A percentile compares a stretch with the other conserved stretches of the same genome.
Conservation (phyloP, 2,888 invertebrate genomes). For the Eupithecia centaureata region DNA sequence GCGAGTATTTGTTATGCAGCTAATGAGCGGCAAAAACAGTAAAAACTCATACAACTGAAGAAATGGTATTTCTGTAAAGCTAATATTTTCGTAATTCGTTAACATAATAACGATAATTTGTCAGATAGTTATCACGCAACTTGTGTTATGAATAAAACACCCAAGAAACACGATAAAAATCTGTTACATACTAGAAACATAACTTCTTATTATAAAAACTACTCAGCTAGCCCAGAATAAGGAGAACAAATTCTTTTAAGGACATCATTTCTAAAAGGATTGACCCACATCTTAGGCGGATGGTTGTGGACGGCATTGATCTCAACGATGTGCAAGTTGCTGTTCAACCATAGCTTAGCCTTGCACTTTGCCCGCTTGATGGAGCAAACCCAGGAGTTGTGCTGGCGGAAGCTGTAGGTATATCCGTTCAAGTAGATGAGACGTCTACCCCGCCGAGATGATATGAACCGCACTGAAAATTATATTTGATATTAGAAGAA, state of each 20-base stretch:
- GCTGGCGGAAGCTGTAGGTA: slow-evolving; percentile 40
- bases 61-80: too few species aligned
- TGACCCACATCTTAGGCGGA: slow-evolving; percentile 17
- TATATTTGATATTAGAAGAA: background rate
- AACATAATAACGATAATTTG: too few species aligned
- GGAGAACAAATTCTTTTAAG: background rate
- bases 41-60: background rate
- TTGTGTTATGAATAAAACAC: too few species aligned
- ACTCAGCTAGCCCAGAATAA: background rate
- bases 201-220: background rate
- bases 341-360: slow-evolving; percentile 29
- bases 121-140: too few species aligned
- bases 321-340: slow-evolving; percentile 24
- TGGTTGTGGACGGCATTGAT: slow-evolving; percentile 26
- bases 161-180: too few species aligned
- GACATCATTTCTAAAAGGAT: background rate
- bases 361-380: slow-evolving; percentile 32
- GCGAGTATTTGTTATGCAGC: background rate
- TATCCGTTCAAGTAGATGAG: slow-evolving; percentile 45
- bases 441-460: slow-evolving; percentile 43
- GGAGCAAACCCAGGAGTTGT: slow-evolving; percentile 34
- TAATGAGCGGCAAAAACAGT: background rate
- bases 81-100: too few species aligned
- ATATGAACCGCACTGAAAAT: slow-evolving; percentile 42
- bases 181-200: too few species aligned